These are phyloP conservation scores for Setophaga kirtlandii DNA, from an alignment of 2,113 vertebrate genomes.

Conservation along the genomic window DNA sequence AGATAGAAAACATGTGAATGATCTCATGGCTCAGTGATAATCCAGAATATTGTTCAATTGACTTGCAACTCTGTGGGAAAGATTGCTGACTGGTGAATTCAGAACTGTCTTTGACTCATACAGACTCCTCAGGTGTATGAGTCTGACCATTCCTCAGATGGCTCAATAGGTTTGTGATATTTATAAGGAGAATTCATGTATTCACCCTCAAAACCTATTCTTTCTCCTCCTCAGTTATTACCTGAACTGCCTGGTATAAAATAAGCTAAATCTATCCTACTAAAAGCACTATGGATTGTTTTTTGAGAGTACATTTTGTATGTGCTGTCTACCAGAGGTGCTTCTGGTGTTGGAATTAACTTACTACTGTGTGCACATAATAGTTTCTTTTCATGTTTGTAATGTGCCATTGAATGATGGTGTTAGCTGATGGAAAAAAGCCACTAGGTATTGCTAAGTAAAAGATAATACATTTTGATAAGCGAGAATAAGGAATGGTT, in stretches of 20 bases:
- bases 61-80: not conserved
- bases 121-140: not conserved
- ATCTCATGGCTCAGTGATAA: not conserved
- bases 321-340: rapidly evolving
- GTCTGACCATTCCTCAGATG: not conserved
- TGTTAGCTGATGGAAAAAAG: not conserved
- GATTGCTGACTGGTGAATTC: not conserved
- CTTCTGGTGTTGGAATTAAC: not conserved
- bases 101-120: not conserved
- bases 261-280: not conserved
- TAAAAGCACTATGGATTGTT: not conserved
- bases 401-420: not conserved
- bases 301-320: not conserved
- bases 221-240: not conserved
- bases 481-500: not conserved
- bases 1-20: not conserved
- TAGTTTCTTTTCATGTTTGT: not conserved
- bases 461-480: constrained; percentile 7
- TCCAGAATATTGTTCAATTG: not conserved
- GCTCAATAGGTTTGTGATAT: not conserved
- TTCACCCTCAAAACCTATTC: not conserved
- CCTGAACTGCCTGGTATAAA: not conserved
- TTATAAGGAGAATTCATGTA: not conserved
- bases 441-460: not conserved
- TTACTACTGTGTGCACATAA: not conserved